phyloP scores from a whole-genome alignment of 2,888 invertebrate species.

The Epinotia ramella region DNA sequence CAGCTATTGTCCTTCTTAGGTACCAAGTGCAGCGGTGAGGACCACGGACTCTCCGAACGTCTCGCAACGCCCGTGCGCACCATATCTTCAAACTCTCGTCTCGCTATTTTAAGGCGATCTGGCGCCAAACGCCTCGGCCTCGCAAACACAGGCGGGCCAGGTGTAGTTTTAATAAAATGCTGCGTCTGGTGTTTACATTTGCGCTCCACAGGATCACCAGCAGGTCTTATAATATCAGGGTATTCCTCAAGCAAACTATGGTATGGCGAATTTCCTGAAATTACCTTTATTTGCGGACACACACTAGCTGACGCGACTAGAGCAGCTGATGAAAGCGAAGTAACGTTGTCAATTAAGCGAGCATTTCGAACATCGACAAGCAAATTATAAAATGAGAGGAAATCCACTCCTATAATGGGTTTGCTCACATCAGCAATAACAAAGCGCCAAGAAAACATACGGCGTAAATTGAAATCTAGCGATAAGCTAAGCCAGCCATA shows the following conservation, averaged over 20 bases:
- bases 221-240: constrained; percentile 4
- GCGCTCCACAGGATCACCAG: not conserved
- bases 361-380: constrained; percentile 21
- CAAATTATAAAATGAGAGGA: not conserved
- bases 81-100: not conserved
- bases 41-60: constrained; percentile 12
- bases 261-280: not conserved
- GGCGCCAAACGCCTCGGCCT: constrained; percentile 1
- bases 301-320: not conserved
- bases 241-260: not conserved
- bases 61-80: not conserved
- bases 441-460: constrained; percentile 15
- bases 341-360: constrained; percentile 32
- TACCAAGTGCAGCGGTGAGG: constrained; percentile 7
- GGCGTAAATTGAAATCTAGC: constrained; percentile 12
- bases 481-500: constrained; percentile 17
- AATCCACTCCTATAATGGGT: constrained; percentile 27
- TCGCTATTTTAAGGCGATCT: not conserved
- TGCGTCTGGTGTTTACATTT: constrained; percentile 5
- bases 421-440: constrained; percentile 28
- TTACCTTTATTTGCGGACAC: not conserved
- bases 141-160: constrained; percentile 1
- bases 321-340: not conserved
- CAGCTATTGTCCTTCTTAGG: constrained; percentile 15
- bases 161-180: constrained; percentile 9